A percentile compares a stretch with the other conserved stretches of the same genome.
Evolutionary conservation across 2,113 vertebrate genomes (phyloP).

Genomic region (Prionailurus bengalensis): DNA sequence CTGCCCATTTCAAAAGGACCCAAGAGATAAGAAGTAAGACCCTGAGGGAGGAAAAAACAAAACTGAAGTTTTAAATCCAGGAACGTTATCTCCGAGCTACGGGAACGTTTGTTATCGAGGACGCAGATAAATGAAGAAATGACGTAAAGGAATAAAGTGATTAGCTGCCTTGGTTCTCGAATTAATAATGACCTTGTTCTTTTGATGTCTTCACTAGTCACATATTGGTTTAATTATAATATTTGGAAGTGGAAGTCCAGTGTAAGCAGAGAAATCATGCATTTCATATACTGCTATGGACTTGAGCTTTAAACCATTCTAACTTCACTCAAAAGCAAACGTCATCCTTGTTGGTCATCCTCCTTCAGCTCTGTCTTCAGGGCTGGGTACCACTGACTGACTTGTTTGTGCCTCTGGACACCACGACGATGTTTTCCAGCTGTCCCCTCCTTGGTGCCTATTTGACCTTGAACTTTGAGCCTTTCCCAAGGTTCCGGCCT

Average conservation of each 20-base stretch:
- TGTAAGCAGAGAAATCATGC: constrained; percentile 24
- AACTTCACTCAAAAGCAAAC: background rate
- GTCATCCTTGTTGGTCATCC: background rate
- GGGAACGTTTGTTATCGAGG: constrained; percentile 42
- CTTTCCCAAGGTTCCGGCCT: background rate
- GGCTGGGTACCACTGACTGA: background rate
- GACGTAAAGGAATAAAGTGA: constrained; percentile 57
- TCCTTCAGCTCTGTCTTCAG: background rate
- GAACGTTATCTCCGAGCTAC: background rate
- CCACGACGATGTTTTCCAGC: background rate
- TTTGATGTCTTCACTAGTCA: constrained; percentile 40
- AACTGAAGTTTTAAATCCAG: constrained; percentile 43
- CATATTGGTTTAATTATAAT: constrained; percentile 74
- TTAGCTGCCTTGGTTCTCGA: background rate
- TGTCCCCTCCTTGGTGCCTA: background rate
- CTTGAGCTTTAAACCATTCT: background rate
- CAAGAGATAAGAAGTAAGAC: constrained; percentile 66
- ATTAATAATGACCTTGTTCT: constrained; percentile 66
- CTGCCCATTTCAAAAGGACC: constrained; percentile 62
- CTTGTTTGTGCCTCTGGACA: background rate
- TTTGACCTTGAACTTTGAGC: background rate
- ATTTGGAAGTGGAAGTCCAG: constrained; percentile 25
- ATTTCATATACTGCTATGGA: background rate
- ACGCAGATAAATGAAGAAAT: constrained; percentile 25
- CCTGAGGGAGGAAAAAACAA: constrained; percentile 16